Evolutionary conservation across 2,797 vertebrate genomes (phyloP), one percentile per base, ranked within the genome.

Genomic region (Amblyraja radiata): DNA sequence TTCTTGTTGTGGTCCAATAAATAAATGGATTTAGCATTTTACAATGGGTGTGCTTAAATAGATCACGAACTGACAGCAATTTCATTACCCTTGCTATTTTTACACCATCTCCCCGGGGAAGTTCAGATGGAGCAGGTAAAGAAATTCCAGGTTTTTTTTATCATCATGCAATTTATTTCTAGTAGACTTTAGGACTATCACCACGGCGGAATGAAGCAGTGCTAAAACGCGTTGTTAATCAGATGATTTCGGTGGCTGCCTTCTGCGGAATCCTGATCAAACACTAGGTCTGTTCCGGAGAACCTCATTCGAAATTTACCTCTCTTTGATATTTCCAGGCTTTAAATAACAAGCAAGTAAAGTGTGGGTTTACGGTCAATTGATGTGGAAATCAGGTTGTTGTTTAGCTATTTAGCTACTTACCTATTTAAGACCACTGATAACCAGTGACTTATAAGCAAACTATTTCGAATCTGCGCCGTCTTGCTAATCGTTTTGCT

Each of bases 311-410:
- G 61, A 76, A 46, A 76, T 76, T 77, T 7, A 65, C 58, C 77
- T 65, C 58, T 46, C 93, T 79, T 83, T 65, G 76, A 65, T 79
- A 63, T 65, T 46, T 65, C 9, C 14, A 36, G 58, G 96, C 63
- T 93, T 93, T 93, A 90, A 93, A 36, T 84, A 73, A 23, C 88
- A 93, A 86, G 90, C 93, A 90, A 94, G 96, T 94, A 95, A 96
- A 95, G 93, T 95, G 95, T 97, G 97, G 95, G 95, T 97, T 96
- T 97, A 96, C 96, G 96, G 96, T 96, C 94, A 96, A 74, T 97
- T 95, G 96, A 96, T 96, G 96, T 94, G 94, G 94, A 94, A 95
- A 95, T 94, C 94, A 95, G 96, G 95, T 95, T 95, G 94, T 95
- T 96, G 96, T 94, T 95, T 95, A 93, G 95, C 95, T 95, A 95